A percentile compares a stretch with the other conserved stretches of the same genome.
Evolutionary conservation across 2,888 invertebrate species (phyloP).

Genomic region (Drosophila cracens): DNA sequence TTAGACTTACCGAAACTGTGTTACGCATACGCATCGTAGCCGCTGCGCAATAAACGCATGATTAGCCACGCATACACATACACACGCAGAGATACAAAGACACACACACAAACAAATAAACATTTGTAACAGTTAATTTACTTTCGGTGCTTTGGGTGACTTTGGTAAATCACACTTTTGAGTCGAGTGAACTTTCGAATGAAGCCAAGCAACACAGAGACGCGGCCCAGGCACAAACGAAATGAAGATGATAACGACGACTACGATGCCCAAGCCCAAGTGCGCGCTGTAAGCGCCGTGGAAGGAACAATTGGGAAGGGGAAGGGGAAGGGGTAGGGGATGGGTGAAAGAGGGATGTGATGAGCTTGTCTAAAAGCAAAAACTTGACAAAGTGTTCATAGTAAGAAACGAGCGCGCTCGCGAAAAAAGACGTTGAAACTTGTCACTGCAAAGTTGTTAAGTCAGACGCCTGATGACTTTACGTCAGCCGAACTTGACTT

Average conservation of each 20-base stretch:
- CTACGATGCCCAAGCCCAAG: constrained; percentile 9
- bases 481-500: constrained; percentile 44
- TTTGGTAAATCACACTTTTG: constrained; percentile 65
- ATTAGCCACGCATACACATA: constrained; percentile 33
- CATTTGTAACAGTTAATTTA: constrained; percentile 75
- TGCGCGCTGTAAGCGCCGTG: constrained; percentile 14
- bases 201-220: constrained; percentile 45
- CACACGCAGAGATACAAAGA: constrained; percentile 4
- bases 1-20: constrained; percentile 32
- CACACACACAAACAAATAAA: constrained; percentile 18
- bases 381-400: constrained; percentile 79
- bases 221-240: constrained; percentile 23
- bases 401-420: constrained; percentile 53
- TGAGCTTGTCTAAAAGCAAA: constrained; percentile 59
- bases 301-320: constrained; percentile 3
- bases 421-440: constrained; percentile 68
- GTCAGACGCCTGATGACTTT: constrained; percentile 77
- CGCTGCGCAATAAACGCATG: constrained; percentile 45
- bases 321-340: constrained; percentile 30
- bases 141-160: constrained; percentile 66
- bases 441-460: constrained; percentile 79
- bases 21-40: constrained; percentile 40
- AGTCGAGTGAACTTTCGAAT: constrained; percentile 55
- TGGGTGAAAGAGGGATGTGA: constrained; percentile 28
- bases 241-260: constrained; percentile 25